Percentiles rank a stretch among this genome's conserved stretches.
Conservation (phyloP, 2,113 vertebrate species). For the Sisor rabdophorus region DNA sequence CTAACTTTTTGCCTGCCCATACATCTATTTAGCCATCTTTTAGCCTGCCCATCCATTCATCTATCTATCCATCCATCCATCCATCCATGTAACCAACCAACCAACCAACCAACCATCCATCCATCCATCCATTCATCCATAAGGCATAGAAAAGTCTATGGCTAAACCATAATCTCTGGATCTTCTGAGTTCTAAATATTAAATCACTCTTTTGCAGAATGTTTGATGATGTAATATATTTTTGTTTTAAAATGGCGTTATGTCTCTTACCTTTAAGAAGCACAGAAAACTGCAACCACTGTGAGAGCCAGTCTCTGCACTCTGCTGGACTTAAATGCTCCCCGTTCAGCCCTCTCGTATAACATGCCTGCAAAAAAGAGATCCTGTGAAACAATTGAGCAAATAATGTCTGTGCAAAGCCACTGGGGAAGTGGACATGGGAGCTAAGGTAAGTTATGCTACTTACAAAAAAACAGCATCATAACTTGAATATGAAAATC, state of each 20-base stretch:
- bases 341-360: conserved; percentile 78
- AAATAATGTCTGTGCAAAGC: too few species aligned
- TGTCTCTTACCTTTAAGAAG: conserved; percentile 73
- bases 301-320: conserved; percentile 79
- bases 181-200: not conserved
- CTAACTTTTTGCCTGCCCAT: too few species aligned
- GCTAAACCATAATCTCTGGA: not conserved
- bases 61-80: too few species aligned
- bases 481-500: not conserved
- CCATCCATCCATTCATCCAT: not conserved
- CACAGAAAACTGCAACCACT: conserved; percentile 82
- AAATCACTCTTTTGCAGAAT: too few species aligned
- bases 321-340: conserved; percentile 59
- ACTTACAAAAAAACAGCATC: too few species aligned
- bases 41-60: too few species aligned
- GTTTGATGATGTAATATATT: not conserved
- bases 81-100: too few species aligned
- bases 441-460: too few species aligned
- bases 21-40: too few species aligned
- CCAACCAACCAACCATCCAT: not conserved
- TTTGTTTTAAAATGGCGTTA: not conserved
- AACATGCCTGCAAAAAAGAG: conserved; percentile 77
- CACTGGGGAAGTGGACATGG: too few species aligned
- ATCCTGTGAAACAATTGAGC: not conserved
- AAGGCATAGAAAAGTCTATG: not conserved